Conservation (phyloP, 2,888 invertebrate species). For the Laspeyria flexula region DNA sequence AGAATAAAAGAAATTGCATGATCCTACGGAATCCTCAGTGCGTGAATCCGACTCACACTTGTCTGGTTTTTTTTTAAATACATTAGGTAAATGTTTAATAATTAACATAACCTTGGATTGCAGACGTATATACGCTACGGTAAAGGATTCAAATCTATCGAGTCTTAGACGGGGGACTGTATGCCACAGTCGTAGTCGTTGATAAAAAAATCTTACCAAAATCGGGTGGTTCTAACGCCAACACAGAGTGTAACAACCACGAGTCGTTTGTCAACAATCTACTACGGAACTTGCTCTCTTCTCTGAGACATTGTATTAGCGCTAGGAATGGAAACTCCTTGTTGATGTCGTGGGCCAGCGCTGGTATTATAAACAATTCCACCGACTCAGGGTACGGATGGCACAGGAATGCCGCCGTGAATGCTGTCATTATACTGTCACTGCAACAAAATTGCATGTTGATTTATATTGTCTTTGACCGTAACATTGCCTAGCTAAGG, state of each 20-base stretch:
- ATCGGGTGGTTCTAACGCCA: constrained; percentile 88
- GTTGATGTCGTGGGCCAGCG: constrained; percentile 79
- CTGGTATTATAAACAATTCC: constrained; percentile 89
- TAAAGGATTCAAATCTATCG: neutral
- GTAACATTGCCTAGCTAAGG: too few relatives aligned
- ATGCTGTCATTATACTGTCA: constrained; percentile 79
- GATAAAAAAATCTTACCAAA: constrained; percentile 88
- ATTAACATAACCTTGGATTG: too few relatives aligned
- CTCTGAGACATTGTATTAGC: constrained; percentile 74
- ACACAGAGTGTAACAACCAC: constrained; percentile 89
- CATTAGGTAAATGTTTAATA: too few relatives aligned
- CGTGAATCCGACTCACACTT: too few relatives aligned
- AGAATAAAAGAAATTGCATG: too few relatives aligned
- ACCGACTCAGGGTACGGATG: constrained; percentile 89
- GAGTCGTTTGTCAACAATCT: constrained; percentile 84
- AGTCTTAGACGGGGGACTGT: too few relatives aligned
- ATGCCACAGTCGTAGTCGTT: too few relatives aligned
- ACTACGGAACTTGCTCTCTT: constrained; percentile 69
- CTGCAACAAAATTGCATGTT: constrained; percentile 63
- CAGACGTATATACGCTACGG: neutral
- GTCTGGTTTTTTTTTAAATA: too few relatives aligned
- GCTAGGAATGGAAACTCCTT: constrained; percentile 83
- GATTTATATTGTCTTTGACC: too few relatives aligned
- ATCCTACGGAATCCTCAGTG: too few relatives aligned
- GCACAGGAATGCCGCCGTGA: constrained; percentile 89